Evolutionary conservation across 2,113 vertebrate species (phyloP), one percentile per base, ranked within the genome.

Genomic region (Tetrao urogallus): DNA sequence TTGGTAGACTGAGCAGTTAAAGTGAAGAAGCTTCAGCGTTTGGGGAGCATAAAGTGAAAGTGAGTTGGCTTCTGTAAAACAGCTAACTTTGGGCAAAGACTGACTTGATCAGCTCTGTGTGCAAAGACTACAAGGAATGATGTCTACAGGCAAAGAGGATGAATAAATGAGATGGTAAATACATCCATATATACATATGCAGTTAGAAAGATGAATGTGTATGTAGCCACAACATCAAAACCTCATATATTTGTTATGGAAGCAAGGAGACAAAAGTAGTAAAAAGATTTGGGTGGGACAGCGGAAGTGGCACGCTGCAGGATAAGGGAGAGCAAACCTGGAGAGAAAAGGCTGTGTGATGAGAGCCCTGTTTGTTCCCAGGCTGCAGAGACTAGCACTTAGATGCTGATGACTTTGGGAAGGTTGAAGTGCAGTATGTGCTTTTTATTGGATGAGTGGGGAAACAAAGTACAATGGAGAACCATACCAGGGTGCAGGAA

Each of bases 341-440:
- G 28, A 60, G 69, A 18, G 82, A 63, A 74, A 54, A 40, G 57
- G 42, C 11, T 54, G 13, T 67, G 76, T 50, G 75, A 56, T 34
- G 67, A 45, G 83, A 65, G 40, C 77, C 57, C 57, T 70, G 65
- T 86, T 95, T 92, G 86, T 65, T 93, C 87, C 87, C 72, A 69
- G 43, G 34, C 7, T 82, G 64, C 60, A 43, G 72, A 32, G 75
- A 7, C 64, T 94, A 30, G 70, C 91, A 83, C 76, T 14, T 77
- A 50, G 69, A 71, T 86, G 89, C 80, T 92, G 95, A 94, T 94
- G 82, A 47, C 75, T 92, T 54, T 50, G 84, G 79, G 87, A 74
- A 86, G 86, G 91, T 57, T 78, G 88, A 87, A 94, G 85, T 75
- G 89, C 74, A 60, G 22, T 34, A 1, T 56, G 9, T 81, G 82